Evolutionary conservation across 2,888 invertebrate species (phyloP).

Genomic region (Agrypnus murinus): DNA sequence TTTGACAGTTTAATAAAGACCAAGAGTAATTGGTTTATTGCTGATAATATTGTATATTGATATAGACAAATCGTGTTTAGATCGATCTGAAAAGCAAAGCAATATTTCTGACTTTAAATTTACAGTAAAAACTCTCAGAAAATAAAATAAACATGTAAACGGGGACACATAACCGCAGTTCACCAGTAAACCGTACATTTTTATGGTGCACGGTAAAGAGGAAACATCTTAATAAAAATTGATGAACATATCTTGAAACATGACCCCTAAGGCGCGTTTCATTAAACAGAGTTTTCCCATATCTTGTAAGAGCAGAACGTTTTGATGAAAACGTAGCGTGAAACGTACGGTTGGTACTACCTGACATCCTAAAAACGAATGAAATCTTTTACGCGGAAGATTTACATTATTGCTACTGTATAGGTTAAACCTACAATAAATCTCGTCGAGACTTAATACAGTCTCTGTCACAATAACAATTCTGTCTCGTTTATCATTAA

Average conservation of each 20-base stretch:
- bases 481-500: conserved; percentile 45
- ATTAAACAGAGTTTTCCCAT: conserved; percentile 23
- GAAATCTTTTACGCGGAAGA: conserved; percentile 15
- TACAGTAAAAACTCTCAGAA: neutral
- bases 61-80: neutral
- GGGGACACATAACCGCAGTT: conserved; percentile 28
- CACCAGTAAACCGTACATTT: conserved; percentile 25
- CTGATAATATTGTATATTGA: no score
- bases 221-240: conserved; percentile 45
- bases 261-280: conserved; percentile 31
- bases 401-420: conserved; percentile 32
- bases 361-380: conserved; percentile 17
- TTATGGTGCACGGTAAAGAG: conserved; percentile 31
- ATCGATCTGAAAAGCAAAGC: conserved; percentile 9
- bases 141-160: conserved; percentile 38
- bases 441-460: conserved; percentile 33
- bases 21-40: neutral
- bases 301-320: conserved; percentile 1
- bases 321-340: neutral
- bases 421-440: conserved; percentile 39
- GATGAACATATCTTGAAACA: conserved; percentile 35
- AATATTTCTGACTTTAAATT: conserved; percentile 19
- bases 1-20: no score
- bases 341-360: neutral
- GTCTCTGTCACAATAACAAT: conserved; percentile 41